Percentiles rank a stretch among this genome's conserved stretches.
Evolutionary conservation across 1,140 invertebrate genomes (phyloP).

Genomic region (Papilio polyxenes): DNA sequence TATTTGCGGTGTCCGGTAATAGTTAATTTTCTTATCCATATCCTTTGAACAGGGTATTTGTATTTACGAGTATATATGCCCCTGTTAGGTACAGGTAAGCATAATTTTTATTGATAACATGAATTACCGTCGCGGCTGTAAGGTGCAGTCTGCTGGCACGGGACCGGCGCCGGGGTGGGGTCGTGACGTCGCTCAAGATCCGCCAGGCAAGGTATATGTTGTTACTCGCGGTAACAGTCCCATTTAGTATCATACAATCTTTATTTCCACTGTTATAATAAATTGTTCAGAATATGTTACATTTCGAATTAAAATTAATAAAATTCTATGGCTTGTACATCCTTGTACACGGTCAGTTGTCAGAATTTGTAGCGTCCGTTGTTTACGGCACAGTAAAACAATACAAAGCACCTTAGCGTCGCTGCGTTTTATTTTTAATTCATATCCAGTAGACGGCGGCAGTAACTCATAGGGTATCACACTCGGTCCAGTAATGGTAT

Average conservation of each 20-base stretch:
- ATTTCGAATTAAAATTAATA: neutral
- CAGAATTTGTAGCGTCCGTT: slow-evolving; percentile 25
- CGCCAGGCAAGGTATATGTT: too few species aligned
- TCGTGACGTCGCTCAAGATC: too few species aligned
- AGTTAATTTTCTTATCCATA: neutral
- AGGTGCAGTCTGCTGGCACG: too few species aligned
- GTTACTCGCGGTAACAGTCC: too few species aligned
- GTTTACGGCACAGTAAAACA: slow-evolving; percentile 34
- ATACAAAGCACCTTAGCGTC: slow-evolving; percentile 37
- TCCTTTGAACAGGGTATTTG: neutral
- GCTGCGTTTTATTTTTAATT: slow-evolving; percentile 37
- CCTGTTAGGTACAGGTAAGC: too few species aligned
- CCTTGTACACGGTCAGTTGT: slow-evolving; percentile 7
- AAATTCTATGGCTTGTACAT: neutral
- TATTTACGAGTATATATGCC: neutral
- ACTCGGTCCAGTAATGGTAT: slow-evolving; percentile 39
- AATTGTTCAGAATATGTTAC: neutral
- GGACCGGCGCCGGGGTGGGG: too few species aligned
- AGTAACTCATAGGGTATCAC: slow-evolving; percentile 39
- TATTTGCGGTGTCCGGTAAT: too few species aligned
- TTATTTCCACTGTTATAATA: neutral
- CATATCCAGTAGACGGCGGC: slow-evolving; percentile 37
- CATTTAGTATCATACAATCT: neutral
- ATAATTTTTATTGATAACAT: too few species aligned
- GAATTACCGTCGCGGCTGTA: too few species aligned